Percentiles rank a stretch among this genome's conserved stretches.
Evolutionary conservation across 2,113 vertebrate genomes (phyloP).

Genomic region (Cebus imitator): DNA sequence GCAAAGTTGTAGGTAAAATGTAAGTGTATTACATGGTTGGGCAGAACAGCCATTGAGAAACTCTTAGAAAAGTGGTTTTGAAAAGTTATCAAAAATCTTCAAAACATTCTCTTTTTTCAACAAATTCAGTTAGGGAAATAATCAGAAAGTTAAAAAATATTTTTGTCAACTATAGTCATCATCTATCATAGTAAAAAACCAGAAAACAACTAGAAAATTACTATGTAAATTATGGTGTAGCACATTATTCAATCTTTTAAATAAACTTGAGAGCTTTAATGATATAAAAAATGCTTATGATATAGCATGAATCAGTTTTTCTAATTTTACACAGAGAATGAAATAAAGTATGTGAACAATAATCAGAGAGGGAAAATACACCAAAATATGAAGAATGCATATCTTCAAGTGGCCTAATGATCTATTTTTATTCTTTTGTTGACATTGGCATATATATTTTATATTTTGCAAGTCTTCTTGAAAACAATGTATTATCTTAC

Average conservation of each 20-base stretch:
- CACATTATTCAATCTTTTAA: neutral
- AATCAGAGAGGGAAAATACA: neutral
- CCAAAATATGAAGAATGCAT: neutral
- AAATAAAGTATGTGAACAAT: neutral
- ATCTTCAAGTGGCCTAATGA: neutral
- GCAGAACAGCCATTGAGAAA: neutral
- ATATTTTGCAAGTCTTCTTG: neutral
- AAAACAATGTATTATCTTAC: neutral
- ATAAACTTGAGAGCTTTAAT: neutral
- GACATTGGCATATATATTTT: neutral
- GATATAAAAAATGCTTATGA: neutral
- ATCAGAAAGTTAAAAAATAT: neutral
- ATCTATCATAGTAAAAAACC: neutral
- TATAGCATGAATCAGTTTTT: neutral
- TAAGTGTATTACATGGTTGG: neutral
- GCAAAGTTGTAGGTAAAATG: neutral
- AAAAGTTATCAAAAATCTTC: neutral
- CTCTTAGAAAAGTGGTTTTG: neutral
- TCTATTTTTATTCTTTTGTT: neutral
- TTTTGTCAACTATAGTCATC: neutral
- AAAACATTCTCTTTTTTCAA: neutral
- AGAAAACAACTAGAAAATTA: neutral
- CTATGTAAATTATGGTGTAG: neutral
- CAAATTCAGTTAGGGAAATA: constrained; percentile 4
- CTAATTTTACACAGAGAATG: neutral